These are phyloP conservation scores for Sinocyclocheilus anshuiensis DNA, from an alignment of 2,113 vertebrate species.

Conservation along the genomic window DNA sequence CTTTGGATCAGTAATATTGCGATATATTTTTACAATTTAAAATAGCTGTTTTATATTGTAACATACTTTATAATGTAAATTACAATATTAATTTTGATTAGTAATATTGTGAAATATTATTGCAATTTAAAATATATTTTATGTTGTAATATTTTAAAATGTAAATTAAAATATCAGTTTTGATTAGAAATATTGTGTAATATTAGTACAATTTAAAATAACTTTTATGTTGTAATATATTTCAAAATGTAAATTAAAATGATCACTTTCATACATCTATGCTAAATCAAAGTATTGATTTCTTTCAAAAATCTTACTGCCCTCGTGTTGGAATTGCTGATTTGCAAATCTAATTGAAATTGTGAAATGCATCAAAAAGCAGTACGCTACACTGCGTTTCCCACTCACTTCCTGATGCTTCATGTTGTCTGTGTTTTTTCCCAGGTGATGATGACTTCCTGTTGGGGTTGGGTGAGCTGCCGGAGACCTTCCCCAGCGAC, in stretches of 20 bases:
- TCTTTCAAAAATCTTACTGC: too few relatives aligned
- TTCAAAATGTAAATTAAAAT: neutral
- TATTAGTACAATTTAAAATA: too few relatives aligned
- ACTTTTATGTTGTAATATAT: neutral
- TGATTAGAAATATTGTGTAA: too few relatives aligned
- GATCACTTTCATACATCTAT: neutral
- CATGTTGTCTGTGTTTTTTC: neutral
- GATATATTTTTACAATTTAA: too few relatives aligned
- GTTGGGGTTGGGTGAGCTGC: slow-evolving; percentile 87
- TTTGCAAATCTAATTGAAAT: neutral
- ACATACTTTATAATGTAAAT: too few relatives aligned
- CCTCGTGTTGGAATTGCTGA: neutral
- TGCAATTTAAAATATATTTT: neutral
- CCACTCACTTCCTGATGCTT: neutral
- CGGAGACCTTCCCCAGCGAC: slow-evolving; percentile 95
- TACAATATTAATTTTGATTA: too few relatives aligned
- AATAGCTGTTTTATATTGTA: too few relatives aligned
- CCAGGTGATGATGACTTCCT: slow-evolving; percentile 88
- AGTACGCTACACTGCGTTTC: too few relatives aligned
- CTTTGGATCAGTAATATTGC: too few relatives aligned
- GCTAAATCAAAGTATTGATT: neutral
- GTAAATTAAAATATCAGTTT: too few relatives aligned
- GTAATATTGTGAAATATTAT: neutral
- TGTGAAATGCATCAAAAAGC: neutral
- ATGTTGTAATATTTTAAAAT: too few relatives aligned